A percentile compares a stretch with the other conserved stretches of the same genome.
Evolutionary conservation across 2,888 invertebrate species (phyloP).

Genomic region (Drosophila multiciliata): DNA sequence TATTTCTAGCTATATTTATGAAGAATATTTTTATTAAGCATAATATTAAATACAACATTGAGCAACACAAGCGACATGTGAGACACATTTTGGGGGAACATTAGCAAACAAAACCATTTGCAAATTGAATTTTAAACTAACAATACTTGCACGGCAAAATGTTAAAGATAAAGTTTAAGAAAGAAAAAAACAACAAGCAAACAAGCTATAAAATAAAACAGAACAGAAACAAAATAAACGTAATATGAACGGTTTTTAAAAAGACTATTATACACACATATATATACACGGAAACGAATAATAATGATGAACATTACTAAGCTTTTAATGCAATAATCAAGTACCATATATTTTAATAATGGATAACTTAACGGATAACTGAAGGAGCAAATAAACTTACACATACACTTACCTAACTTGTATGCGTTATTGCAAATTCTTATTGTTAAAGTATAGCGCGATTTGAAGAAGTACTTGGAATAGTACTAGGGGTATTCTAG

Average conservation of each 20-base stretch:
- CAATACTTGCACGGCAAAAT: constrained; percentile 64
- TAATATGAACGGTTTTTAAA: constrained; percentile 79
- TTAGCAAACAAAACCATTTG: constrained; percentile 66
- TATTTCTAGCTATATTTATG: constrained; percentile 55
- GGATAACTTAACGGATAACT: constrained; percentile 29
- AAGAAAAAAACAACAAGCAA: constrained; percentile 20
- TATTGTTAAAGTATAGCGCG: constrained; percentile 47
- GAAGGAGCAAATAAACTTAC: constrained; percentile 8
- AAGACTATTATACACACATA: constrained; percentile 73
- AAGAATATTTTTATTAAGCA: constrained; percentile 49
- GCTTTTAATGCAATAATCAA: constrained; percentile 80
- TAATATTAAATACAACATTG: constrained; percentile 29
- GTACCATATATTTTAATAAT: constrained; percentile 63
- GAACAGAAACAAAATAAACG: constrained; percentile 35
- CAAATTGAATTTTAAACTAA: constrained; percentile 74
- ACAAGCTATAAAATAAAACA: constrained; percentile 22
- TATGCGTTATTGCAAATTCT: constrained; percentile 47
- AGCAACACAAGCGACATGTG: constrained; percentile 72
- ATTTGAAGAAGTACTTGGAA: constrained; percentile 36
- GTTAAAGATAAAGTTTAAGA: constrained; percentile 55
- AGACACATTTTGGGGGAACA: constrained; percentile 80
- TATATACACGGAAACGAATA: constrained; percentile 44
- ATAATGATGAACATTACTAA: constrained; percentile 66
- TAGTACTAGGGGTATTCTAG: constrained; percentile 44
- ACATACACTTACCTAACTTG: constrained; percentile 21